Base-by-base conservation (phyloP, 2,113 vertebrate genomes). In the Hymenochirus boettgeri region DNA sequence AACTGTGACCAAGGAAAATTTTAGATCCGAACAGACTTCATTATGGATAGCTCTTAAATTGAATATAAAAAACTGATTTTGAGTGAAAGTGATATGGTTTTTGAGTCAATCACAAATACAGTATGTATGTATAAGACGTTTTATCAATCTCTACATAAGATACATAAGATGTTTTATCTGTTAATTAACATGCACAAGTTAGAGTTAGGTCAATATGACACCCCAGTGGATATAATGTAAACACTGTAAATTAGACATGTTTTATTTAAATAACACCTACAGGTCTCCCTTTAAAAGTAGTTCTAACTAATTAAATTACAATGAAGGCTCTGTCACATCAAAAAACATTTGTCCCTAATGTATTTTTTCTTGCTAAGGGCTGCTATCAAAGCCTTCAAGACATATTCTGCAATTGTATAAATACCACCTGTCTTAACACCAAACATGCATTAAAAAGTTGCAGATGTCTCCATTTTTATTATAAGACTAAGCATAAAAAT, bases 261-360 rank as follows among this genome's bases (percentile, higher is more conserved):
- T 35, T n/a, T 42, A 42, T 42, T 42, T 42, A 42, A 42, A 42
- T 42, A 42, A 42, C 11, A 42, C 39, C 39, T 42, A 42, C 39
- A 42, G 39, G 39, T n/a, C n/a, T 42, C 39, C 17, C n/a, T 42
- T 42, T 42, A 18, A 42, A 42, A 42, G 39, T 42, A 42, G 39
- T 42, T 42, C 17, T 15, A 15, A 15, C 13, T 42, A 42, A 42
- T 42, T 42, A 42, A 42, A 42, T n/a, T 15, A 42, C 39, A 42
- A 42, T 42, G 39, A n/a, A 17, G 17, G n/a, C 39, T n/a, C 39
- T n/a, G 39, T 42, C 15, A 42, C 39, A 42, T 42, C 39, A 42
- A 42, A 42, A 13, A n/a, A 4, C 7, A 17, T 7, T 4, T 42
- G 11, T 42, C 39, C 39, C 39, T 42, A 15, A n/a, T 42, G 39